These are phyloP conservation scores for Tetragonula clypearis DNA, from an alignment of 1,140 invertebrate genomes.

Conservation along the genomic window DNA sequence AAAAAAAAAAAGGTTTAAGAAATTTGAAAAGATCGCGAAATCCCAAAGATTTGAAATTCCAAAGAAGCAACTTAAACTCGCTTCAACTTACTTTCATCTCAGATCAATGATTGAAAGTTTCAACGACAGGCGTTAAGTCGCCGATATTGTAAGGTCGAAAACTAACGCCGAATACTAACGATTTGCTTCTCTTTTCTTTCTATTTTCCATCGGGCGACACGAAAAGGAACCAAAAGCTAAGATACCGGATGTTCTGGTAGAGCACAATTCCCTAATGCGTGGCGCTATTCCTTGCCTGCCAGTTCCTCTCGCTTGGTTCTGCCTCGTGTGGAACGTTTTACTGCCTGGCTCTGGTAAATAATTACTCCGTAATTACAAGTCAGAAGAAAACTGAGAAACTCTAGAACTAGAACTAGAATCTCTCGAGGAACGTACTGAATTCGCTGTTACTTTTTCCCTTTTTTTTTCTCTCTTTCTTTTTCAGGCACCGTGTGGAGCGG, in stretches of 20 bases:
- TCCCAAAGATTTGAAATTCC: too few relatives aligned
- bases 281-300: conserved; percentile 95
- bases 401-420: not conserved
- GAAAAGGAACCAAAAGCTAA: conserved; percentile 91
- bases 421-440: not conserved
- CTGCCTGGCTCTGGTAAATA: conserved; percentile 91
- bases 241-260: conserved; percentile 88
- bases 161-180: not conserved
- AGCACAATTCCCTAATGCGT: conserved; percentile 91
- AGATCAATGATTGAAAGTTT: not conserved
- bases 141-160: not conserved
- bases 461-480: not conserved
- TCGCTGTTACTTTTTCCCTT: too few relatives aligned
- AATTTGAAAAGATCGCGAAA: too few relatives aligned
- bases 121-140: not conserved
- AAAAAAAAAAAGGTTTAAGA: too few relatives aligned
- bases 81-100: too few relatives aligned
- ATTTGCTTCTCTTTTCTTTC: not conserved
- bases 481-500: conserved; percentile 94
- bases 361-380: too few relatives aligned
- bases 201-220: not conserved
- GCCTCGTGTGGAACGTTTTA: conserved; percentile 92
- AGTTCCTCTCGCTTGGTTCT: conserved; percentile 91
- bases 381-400: too few relatives aligned
- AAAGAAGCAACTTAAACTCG: too few relatives aligned